Evolutionary conservation across 2,113 vertebrate genomes (phyloP).

Genomic region (Maccullochella peelii): DNA sequence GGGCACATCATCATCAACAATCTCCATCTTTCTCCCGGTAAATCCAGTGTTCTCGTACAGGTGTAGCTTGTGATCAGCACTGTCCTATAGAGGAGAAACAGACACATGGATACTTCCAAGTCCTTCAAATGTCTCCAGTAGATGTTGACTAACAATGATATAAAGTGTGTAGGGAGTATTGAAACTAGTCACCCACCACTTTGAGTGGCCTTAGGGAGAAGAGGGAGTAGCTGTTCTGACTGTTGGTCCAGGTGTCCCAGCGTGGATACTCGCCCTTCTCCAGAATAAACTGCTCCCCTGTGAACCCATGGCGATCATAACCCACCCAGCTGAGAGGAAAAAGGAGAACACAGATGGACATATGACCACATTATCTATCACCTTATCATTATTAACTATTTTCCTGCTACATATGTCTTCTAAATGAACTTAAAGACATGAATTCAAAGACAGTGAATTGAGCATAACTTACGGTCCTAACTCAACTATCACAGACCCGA

Average conservation of each 20-base stretch:
- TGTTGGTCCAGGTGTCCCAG: constrained; percentile 95
- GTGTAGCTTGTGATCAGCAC: constrained; percentile 91
- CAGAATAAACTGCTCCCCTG: constrained; percentile 91
- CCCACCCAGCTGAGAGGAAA: constrained; percentile 88
- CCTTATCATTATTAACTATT: no score
- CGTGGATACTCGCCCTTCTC: constrained; percentile 94
- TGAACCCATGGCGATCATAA: constrained; percentile 87
- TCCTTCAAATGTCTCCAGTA: background rate
- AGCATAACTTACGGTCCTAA: constrained; percentile 81
- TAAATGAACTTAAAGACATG: background rate
- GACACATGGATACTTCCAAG: background rate
- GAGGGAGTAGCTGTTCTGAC: constrained; percentile 89
- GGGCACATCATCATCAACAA: constrained; percentile 91
- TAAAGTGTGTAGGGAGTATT: background rate
- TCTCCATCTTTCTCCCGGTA: constrained; percentile 93
- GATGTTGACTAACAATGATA: background rate
- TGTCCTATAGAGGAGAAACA: constrained; percentile 80
- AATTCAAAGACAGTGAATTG: background rate
- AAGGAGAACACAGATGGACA: background rate
- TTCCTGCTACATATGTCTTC: background rate
- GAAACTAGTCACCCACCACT: constrained; percentile 83
- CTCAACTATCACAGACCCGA: constrained; percentile 92
- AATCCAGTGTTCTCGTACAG: constrained; percentile 91
- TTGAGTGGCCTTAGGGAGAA: constrained; percentile 90
- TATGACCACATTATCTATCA: background rate